Evolutionary conservation across 1,140 invertebrate genomes (phyloP).

Genomic region (Trichoplusia ni): DNA sequence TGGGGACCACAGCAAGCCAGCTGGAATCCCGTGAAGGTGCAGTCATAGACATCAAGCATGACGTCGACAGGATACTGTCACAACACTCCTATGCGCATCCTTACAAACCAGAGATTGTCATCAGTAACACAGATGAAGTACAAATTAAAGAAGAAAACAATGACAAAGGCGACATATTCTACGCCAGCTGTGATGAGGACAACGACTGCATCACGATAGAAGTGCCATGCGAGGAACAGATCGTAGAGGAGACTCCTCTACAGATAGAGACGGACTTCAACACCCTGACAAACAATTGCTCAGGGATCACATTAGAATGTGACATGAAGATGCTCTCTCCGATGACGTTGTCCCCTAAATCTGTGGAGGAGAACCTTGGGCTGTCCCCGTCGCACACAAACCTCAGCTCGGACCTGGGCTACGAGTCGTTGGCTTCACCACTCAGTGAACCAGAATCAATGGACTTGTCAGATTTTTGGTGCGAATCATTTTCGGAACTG

Average conservation of each 20-base stretch:
- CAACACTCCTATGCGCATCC: constrained; percentile 81
- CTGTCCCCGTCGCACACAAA: constrained; percentile 70
- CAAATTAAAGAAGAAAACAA: constrained; percentile 71
- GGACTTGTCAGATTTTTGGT: constrained; percentile 83
- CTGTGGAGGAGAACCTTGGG: constrained; percentile 63
- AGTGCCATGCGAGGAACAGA: constrained; percentile 84
- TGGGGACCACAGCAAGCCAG: constrained; percentile 90
- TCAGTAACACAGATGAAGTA: constrained; percentile 42
- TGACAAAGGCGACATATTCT: constrained; percentile 83
- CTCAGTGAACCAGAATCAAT: constrained; percentile 74
- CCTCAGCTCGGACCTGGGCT: constrained; percentile 82
- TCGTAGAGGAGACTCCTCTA: constrained; percentile 77
- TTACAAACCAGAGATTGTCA: constrained; percentile 59
- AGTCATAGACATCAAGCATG: constrained; percentile 70
- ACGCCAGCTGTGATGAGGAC: constrained; percentile 86
- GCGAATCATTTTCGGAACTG: constrained; percentile 84
- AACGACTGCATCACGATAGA: constrained; percentile 88
- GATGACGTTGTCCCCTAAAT: constrained; percentile 74
- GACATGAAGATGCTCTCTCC: constrained; percentile 76
- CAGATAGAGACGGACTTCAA: constrained; percentile 66
- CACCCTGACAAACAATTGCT: constrained; percentile 60
- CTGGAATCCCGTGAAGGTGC: constrained; percentile 88
- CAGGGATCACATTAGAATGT: constrained; percentile 69
- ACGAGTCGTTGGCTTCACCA: constrained; percentile 82
- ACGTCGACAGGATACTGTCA: constrained; percentile 77